Conservation (phyloP, 2,113 vertebrate species). For the Podarcis raffonei region DNA sequence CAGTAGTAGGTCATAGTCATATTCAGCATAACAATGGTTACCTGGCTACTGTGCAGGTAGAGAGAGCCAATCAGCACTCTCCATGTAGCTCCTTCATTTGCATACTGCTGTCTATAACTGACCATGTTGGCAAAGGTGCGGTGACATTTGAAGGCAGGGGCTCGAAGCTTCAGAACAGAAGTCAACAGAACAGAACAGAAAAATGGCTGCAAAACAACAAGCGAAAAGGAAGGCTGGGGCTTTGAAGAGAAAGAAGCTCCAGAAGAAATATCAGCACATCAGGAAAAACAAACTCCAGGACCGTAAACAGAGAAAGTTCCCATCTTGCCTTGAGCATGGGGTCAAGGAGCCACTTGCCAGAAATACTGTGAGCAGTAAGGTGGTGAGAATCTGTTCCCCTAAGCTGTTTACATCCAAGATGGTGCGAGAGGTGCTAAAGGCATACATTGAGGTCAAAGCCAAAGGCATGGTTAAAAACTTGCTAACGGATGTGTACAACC, state of each 20-base stretch:
- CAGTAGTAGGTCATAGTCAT: background rate
- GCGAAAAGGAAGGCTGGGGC: background rate
- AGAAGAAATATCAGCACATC: background rate
- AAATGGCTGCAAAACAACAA: constrained; percentile 17
- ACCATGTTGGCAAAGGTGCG: background rate
- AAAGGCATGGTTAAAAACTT: constrained; percentile 1
- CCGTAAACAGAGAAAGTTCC: background rate
- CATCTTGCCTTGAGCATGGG: background rate
- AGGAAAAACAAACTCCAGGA: background rate
- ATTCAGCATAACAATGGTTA: background rate
- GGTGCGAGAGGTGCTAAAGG: background rate
- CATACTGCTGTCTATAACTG: constrained; percentile 1
- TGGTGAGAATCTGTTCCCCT: background rate
- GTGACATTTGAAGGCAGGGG: constrained; percentile 2
- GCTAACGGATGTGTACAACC: background rate
- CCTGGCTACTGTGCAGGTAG: background rate
- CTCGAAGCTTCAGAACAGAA: background rate
- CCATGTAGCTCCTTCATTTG: background rate
- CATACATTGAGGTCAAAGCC: constrained; percentile 7
- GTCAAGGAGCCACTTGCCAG: background rate
- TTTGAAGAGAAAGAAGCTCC: background rate
- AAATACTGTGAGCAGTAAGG: background rate
- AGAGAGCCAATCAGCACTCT: background rate
- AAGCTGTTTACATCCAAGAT: constrained; percentile 1
- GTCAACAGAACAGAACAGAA: background rate